phyloP scores from a whole-genome alignment of 2,888 invertebrate genomes.

The Metellina segmentata region DNA sequence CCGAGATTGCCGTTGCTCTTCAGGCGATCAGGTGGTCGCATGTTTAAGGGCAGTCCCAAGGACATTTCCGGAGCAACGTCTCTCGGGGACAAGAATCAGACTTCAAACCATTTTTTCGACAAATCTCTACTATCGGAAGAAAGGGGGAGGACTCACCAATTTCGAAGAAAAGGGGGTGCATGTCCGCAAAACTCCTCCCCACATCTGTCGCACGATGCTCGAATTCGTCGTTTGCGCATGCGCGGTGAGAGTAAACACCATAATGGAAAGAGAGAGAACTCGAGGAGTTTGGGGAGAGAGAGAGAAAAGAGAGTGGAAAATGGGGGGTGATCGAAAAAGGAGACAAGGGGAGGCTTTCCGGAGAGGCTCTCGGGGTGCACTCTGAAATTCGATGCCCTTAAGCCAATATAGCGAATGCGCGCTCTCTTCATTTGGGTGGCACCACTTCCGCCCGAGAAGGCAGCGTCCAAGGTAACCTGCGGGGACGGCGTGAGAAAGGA shows the following conservation, averaged over 20 bases:
- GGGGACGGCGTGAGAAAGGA: neutral
- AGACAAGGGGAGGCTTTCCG: conserved; percentile 35
- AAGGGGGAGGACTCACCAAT: too few species aligned
- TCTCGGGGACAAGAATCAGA: too few species aligned
- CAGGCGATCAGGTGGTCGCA: too few species aligned
- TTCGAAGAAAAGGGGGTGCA: neutral
- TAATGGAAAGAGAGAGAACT: neutral
- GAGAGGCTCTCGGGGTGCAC: conserved; percentile 9
- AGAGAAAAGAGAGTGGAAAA: neutral
- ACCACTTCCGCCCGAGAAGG: conserved; percentile 1
- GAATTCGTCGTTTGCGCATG: neutral
- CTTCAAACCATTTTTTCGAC: too few species aligned
- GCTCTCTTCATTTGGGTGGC: too few species aligned
- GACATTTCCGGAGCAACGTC: too few species aligned
- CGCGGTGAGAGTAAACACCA: neutral
- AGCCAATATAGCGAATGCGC: conserved; percentile 69
- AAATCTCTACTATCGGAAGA: too few species aligned
- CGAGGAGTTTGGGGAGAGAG: conserved; percentile 7
- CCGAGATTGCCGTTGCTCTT: too few species aligned
- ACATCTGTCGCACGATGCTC: neutral
- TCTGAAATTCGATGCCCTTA: conserved; percentile 72
- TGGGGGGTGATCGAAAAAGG: conserved; percentile 16
- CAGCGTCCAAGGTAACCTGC: conserved; percentile 44
- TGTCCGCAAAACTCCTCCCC: neutral
- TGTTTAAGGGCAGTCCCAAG: too few species aligned